A percentile compares a stretch with the other conserved stretches of the same genome.
Conservation (phyloP, 1,140 invertebrate genomes). For the Drosophila mayri region DNA sequence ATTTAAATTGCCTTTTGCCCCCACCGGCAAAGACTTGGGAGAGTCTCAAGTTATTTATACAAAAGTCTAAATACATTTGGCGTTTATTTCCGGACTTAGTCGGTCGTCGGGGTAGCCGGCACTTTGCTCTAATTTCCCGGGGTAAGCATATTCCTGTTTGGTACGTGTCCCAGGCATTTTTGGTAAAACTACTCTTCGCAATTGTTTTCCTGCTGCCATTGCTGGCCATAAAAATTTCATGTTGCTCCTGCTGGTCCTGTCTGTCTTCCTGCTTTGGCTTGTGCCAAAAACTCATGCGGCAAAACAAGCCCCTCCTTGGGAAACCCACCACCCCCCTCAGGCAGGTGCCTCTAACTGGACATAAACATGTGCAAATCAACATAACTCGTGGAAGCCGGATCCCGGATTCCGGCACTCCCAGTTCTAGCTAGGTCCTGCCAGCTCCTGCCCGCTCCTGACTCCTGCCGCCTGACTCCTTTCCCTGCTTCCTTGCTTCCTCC, state of each 20-base stretch:
- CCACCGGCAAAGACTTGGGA: background rate
- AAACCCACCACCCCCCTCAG: background rate
- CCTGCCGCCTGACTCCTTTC: background rate
- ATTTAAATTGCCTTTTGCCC: conserved; percentile 61
- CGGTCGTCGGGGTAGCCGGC: background rate
- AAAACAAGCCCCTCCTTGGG: conserved; percentile 56
- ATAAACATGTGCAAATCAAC: conserved; percentile 83
- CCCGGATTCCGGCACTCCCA: conserved; percentile 9
- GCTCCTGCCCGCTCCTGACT: background rate
- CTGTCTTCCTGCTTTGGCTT: background rate
- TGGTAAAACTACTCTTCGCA: conserved; percentile 79
- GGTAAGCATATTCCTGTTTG: conserved; percentile 63
- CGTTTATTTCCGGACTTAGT: conserved; percentile 41
- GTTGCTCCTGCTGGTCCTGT: conserved; percentile 10
- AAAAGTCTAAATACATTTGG: conserved; percentile 51
- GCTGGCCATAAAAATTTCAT: conserved; percentile 66
- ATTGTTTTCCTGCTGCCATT: conserved; percentile 79
- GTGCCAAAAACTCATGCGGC: conserved; percentile 71
- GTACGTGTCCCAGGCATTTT: conserved; percentile 61
- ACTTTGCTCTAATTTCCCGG: conserved; percentile 74
- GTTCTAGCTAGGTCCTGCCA: background rate
- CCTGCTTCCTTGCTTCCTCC: background rate
- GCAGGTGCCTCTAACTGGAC: conserved; percentile 79
- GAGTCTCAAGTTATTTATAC: conserved; percentile 52
- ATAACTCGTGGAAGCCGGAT: conserved; percentile 61